Evolutionary conservation across 2,113 vertebrate genomes (phyloP).

Genomic region (Rafetus swinhoei): DNA sequence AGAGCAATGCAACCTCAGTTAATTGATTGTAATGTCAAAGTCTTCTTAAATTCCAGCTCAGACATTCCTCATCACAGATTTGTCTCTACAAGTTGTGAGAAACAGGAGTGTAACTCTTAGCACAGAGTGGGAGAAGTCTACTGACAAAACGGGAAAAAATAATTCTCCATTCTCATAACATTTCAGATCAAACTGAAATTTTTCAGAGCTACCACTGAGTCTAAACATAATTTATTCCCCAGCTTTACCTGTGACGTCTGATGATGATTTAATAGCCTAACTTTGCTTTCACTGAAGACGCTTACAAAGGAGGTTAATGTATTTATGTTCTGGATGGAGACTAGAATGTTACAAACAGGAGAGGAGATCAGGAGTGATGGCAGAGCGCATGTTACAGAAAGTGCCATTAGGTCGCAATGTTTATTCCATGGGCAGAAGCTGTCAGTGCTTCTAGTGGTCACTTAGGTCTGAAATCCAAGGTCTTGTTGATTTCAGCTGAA

Average conservation of each 20-base stretch:
- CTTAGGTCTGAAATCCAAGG: slow-evolving; percentile 75
- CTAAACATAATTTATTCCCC: neutral
- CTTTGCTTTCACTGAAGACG: neutral
- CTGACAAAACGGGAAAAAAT: neutral
- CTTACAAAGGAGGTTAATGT: neutral
- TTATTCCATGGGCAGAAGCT: slow-evolving; percentile 58
- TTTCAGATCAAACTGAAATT: neutral
- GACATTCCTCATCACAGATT: neutral
- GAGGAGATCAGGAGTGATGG: slow-evolving; percentile 12
- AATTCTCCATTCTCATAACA: neutral
- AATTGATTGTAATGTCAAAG: slow-evolving; percentile 68
- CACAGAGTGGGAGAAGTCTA: neutral
- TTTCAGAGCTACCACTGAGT: neutral
- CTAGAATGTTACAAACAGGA: neutral
- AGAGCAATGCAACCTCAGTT: slow-evolving; percentile 56
- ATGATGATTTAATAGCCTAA: neutral
- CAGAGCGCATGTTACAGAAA: slow-evolving; percentile 14
- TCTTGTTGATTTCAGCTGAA: slow-evolving; percentile 70
- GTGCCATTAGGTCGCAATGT: slow-evolving; percentile 31
- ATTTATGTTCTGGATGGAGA: neutral
- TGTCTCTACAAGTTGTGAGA: neutral
- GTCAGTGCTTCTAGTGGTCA: slow-evolving; percentile 45
- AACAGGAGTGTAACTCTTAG: neutral
- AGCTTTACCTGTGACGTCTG: neutral
- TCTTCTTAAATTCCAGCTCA: slow-evolving; percentile 56